Conservation (phyloP, 2,888 invertebrate genomes). For the Criorhina ranunculi region DNA sequence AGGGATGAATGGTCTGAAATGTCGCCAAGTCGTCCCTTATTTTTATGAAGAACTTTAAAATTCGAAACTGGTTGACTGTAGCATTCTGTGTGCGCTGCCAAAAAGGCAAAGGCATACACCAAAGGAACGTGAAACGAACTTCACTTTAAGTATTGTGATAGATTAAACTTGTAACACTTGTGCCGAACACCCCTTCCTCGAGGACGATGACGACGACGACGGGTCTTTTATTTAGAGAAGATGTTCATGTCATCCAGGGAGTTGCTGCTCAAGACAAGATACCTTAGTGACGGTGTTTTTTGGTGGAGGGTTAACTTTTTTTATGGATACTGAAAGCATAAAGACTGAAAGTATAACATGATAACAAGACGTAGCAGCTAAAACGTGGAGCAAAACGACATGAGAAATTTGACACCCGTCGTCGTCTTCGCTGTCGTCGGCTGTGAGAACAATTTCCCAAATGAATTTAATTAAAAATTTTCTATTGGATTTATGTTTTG, state of each 20-base stretch:
- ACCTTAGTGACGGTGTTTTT: not conserved
- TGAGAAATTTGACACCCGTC: conserved; percentile 37
- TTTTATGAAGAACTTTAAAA: not conserved
- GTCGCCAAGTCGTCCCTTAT: not conserved
- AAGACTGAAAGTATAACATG: conserved; percentile 16
- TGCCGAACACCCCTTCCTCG: conserved; percentile 14
- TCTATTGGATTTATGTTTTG: conserved; percentile 43
- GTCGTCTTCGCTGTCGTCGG: not conserved
- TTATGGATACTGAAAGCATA: conserved; percentile 21
- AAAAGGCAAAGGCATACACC: conserved; percentile 5
- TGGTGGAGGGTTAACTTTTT: conserved; percentile 33
- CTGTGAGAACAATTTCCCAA: conserved; percentile 39
- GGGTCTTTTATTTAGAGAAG: conserved; percentile 23
- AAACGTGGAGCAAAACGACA: conserved; percentile 1
- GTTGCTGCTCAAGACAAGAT: no score
- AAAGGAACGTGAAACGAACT: conserved; percentile 13
- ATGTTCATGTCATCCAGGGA: not conserved
- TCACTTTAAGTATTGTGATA: conserved; percentile 38
- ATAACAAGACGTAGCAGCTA: conserved; percentile 35
- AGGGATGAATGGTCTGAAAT: conserved; percentile 15
- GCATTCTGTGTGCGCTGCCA: not conserved
- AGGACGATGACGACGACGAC: no score
- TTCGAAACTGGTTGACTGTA: conserved; percentile 1
- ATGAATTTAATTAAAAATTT: conserved; percentile 69
- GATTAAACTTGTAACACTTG: conserved; percentile 56